A percentile compares a stretch with the other conserved stretches of the same genome.
Conservation (phyloP, 2,888 invertebrate species). For the Nomada fabriciana region DNA sequence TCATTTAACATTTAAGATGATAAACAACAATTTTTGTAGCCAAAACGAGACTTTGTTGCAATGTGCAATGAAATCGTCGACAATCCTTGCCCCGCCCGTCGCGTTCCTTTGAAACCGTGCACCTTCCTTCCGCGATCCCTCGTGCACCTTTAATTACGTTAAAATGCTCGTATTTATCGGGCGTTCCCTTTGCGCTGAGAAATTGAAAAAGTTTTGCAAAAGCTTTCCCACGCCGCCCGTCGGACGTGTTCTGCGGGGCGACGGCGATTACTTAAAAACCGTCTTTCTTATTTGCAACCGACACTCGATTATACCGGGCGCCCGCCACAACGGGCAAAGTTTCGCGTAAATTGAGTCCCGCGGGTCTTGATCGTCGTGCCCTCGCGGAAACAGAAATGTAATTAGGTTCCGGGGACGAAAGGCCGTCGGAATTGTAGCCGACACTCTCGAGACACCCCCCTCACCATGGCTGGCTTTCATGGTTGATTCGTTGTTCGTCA, state of each 20-base stretch:
- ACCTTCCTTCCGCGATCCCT: neutral
- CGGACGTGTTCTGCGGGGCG: conserved; percentile 4
- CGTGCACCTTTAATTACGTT: conserved; percentile 71
- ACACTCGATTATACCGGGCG: conserved; percentile 22
- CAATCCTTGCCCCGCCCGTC: neutral
- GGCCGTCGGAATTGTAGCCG: neutral
- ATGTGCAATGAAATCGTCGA: conserved; percentile 36
- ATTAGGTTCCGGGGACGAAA: conserved; percentile 20
- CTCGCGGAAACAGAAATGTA: conserved; percentile 33
- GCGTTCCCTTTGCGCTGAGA: conserved; percentile 71
- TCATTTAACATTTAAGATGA: too few species aligned
- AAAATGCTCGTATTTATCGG: conserved; percentile 69
- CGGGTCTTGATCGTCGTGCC: conserved; percentile 12
- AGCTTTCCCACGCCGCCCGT: neutral
- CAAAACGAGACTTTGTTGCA: too few species aligned
- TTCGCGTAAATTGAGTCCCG: conserved; percentile 36
- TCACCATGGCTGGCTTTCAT: neutral
- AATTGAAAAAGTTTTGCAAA: conserved; percentile 77
- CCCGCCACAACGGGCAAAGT: conserved; percentile 9
- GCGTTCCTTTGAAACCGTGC: conserved; percentile 22
- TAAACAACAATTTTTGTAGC: too few species aligned
- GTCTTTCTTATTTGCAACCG: conserved; percentile 33
- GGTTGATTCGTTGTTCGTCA: conserved; percentile 43
- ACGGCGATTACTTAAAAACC: conserved; percentile 54
- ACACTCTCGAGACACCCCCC: neutral